Conservation (phyloP, 1,140 invertebrate genomes). For the Phymorhynchus buccinoides region DNA sequence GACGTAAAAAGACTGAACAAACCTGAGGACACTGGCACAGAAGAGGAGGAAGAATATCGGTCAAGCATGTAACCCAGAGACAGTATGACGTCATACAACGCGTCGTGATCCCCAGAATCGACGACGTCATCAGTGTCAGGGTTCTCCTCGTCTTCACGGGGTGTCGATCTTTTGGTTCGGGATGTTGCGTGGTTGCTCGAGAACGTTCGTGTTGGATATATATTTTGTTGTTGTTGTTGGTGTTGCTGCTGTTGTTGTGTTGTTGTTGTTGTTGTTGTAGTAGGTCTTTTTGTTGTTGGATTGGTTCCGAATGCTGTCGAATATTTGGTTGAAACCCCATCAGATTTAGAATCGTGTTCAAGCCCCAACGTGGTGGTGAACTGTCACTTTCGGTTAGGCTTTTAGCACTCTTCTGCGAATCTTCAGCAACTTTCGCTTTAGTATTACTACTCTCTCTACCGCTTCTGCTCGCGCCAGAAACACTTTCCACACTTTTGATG, state of each 20-base stretch:
- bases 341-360: too few relatives aligned
- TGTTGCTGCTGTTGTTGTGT: background rate
- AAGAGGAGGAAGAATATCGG: background rate
- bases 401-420: background rate
- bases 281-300: background rate
- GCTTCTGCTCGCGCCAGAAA: too few relatives aligned
- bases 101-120: background rate
- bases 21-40: background rate
- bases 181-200: background rate
- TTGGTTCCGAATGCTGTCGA: background rate
- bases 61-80: conserved; percentile 1
- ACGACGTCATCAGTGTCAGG: background rate
- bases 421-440: background rate
- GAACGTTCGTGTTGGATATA: background rate
- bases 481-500: background rate
- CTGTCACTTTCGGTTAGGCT: too few relatives aligned
- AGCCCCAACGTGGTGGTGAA: background rate
- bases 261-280: too few relatives aligned
- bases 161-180: background rate
- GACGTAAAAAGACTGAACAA: background rate
- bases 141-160: background rate
- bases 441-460: too few relatives aligned
- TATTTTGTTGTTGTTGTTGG: too few relatives aligned
- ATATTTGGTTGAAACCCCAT: too few relatives aligned
- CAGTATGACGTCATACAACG: background rate